Evolutionary conservation across 2,888 invertebrate species (phyloP).

Genomic region (Abscondita cerata): DNA sequence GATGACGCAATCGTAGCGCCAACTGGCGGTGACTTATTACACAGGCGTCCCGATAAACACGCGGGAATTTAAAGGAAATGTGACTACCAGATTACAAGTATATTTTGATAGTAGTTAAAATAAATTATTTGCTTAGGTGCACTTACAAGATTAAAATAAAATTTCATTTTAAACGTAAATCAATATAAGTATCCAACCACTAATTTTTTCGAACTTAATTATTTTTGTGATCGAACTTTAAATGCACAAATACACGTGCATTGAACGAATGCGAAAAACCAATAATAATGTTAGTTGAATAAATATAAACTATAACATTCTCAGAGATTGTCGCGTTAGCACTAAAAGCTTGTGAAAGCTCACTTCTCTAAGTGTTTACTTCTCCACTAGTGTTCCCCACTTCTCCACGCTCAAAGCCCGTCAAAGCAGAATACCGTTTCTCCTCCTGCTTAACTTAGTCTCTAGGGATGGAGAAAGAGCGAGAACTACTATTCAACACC

Average conservation of each 20-base stretch:
- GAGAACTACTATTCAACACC: conserved; percentile 49
- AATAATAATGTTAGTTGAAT: background rate
- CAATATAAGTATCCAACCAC: no score
- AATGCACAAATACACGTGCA: background rate
- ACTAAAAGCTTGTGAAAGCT: conserved; percentile 52
- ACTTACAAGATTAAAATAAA: conserved; percentile 16
- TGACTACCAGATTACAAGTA: conserved; percentile 17
- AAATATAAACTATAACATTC: conserved; percentile 10
- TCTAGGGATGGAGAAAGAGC: conserved; percentile 50
- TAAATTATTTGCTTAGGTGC: conserved; percentile 11
- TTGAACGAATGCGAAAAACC: background rate
- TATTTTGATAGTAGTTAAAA: conserved; percentile 9
- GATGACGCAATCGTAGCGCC: conserved; percentile 58
- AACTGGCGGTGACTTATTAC: conserved; percentile 43
- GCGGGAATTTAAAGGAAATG: conserved; percentile 32
- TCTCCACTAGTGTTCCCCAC: conserved; percentile 52
- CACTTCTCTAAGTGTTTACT: conserved; percentile 50
- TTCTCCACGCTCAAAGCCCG: conserved; percentile 52
- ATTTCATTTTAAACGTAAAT: background rate
- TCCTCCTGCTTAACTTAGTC: conserved; percentile 44
- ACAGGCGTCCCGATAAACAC: conserved; percentile 36
- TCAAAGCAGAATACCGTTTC: conserved; percentile 44
- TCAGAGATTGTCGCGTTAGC: conserved; percentile 43
- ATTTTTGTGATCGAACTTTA: background rate
- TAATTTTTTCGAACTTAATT: no score